Evolutionary conservation across 2,113 vertebrate genomes (phyloP), one percentile per base, ranked within the genome.

Genomic region (Taurulus bubalis): DNA sequence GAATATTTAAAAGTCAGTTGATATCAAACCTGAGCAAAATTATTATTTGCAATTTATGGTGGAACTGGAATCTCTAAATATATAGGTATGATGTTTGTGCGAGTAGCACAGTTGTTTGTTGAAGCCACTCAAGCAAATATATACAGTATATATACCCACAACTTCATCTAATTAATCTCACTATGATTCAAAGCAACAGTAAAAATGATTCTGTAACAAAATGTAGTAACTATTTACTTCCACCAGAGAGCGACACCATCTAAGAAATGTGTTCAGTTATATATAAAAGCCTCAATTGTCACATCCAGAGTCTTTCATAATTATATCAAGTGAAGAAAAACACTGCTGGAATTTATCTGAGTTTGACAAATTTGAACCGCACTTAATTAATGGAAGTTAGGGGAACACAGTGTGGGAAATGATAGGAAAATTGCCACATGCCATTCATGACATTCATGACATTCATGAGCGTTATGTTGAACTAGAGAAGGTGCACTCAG

Each of bases 231-330:
- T 11, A 5, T 38, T 5, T 22, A 40, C 1, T 26, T 74, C 86
- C 90, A 89, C 67, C 65, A 85, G 90, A 76, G 71, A 78, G 74
- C 53, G 71, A 26, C 51, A 79, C 16, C 22, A 34, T 16, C 15
- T 12, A 77, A 72, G 11, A 42, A 38, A 78, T 73, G 16, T 20
- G 2, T 58, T 65, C 16, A 40, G 1, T 69, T 56, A 28, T 0
- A 22, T 22, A 4, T 20, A 16, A 26, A 28, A 26, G 16, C 2
- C 32, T 65, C 22, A 26, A 12, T 2, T 16, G 14, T 32, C n/a
- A 30, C 18, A 62, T 28, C 8, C n/a, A 55, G 38, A 42, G 15
- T 9, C 14, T 45, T 10, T 49, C 4, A 38, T 55, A 7, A n/a
- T n/a, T 2, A 63, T 22, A 18, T 56, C 4, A 71, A 7, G 38